Evolutionary conservation across 2,888 invertebrate species (phyloP), one percentile per base, ranked within the genome.

Genomic region (Empis stercorea): DNA sequence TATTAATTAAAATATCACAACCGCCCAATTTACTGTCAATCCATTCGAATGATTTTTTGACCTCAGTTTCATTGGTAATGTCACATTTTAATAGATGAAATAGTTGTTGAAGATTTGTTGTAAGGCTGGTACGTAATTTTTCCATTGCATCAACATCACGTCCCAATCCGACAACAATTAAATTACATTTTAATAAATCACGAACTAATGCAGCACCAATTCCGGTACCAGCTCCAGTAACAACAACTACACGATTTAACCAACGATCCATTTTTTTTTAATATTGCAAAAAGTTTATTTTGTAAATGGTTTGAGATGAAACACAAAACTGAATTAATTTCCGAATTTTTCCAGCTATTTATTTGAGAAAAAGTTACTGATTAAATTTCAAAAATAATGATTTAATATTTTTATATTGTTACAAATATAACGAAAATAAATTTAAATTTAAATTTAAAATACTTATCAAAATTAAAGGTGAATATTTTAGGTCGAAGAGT

Each of bases 161-260:
- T 1, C 74, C 74, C 53, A 76, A 60, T 1, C 74, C 76, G 2
- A 76, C 68, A 1, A 78, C 77, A 44, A 69, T 68, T 55, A 78
- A 55, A 1, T 77, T 78, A 20, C 65, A 61, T 38, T 65, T 58
- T 1, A 71, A 68, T 27, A 77, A 60, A 43, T 67, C 62, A 44
- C 61, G 60, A 17, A 62, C 61, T 42, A 72, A 64, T 1, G 71
- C 72, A 2, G 71, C 72, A 10, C 76, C 80, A 48, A 80, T 79
- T 1, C 79, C 80, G 0, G 72, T 66, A 59, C 78, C 78, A 10
- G 77, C 78, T 2, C 79, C 80, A 0, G 79, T 79, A 41, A 80
- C 76, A 23, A 80, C 70, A 1, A 78, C 79, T 0, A 76, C 71
- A 54, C 73, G 73, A 50, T 75, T 76, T 2, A 56, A 55, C 78